Base-by-base conservation (phyloP, 2,888 invertebrate species). In the Troides oblongomaculatus region DNA sequence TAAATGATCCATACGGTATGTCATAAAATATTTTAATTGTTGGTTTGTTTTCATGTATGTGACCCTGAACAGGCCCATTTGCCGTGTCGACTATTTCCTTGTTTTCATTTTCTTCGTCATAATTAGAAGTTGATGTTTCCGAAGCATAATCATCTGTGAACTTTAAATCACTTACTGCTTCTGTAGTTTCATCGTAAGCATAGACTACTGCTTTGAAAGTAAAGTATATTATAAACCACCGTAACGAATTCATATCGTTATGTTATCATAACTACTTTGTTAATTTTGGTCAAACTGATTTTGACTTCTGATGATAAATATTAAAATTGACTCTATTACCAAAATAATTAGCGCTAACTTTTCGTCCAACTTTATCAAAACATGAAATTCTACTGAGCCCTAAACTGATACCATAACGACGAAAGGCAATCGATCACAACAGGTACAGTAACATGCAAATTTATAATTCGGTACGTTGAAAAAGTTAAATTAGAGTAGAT, bases 1-100 rank as follows among this genome's bases (percentile, higher is more conserved):
- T 70, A 66, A 84, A 80, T 57, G 73, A 72, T 71, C 88, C 90
- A 62, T 90, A 90, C 0, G 88, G 87, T 74, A 90, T 85, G 72
- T 89, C 89, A 61, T 84, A 80, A 68, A 77, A 88, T 58, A 81
- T 77, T 7, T 80, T 70, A 60, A 87, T 85, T 1, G 79, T 76
- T 8, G 63, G 23, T 4, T 77, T 77, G 0, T 76, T 72, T 7
- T 71, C 70, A 78, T 82, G 80, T 30, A 66, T 53, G 30, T 73
- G 72, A 18, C 88, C 89, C 65, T 73, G 77, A 1, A 89, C 84
- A 2, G 59, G 68, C 5, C 89, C 89, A 46, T 78, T 73, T 7
- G 79, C 76, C n/a, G 89, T 89, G 50, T 71, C 46, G 46, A 86
- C 70, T 1, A 76, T 53, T n/a, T 46, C 18, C 17, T 58, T 57